Evolutionary conservation across 2,888 invertebrate genomes (phyloP), one percentile per base, ranked within the genome.

Genomic region (Cenopis cana): DNA sequence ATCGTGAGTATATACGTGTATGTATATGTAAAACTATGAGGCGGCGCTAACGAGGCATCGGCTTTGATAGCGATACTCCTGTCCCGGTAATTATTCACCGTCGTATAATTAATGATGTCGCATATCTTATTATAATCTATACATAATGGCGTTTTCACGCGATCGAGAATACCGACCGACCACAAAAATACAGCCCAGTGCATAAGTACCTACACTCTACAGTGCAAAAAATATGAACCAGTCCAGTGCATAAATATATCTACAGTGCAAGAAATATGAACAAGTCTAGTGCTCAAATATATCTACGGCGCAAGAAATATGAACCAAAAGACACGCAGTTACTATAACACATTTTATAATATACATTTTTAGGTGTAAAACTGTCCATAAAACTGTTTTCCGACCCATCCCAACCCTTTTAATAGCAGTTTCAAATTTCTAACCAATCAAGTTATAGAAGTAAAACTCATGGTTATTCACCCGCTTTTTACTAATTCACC

Each of bases 361-460:
- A 46, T n/a, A n/a, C 46, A 14, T 46, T 6, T n/a, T 14, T 14
- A 46, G 46, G 8, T 55, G 52, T 38, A 64, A 38, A 36, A 54
- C 64, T 64, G 24, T 54, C 52, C 54, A n/a, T 41, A 64, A 64
- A 64, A 64, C 52, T 64, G 36, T 64, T 50, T 62, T 20, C 49
- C 54, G 24, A 38, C 64, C 64, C 54, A 69, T 56, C 57, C 64
- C 64, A 56, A 69, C 69, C 69, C 69, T 69, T 64, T 59, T 64
- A 64, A 68, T 60, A 66, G 59, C 59, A 76, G 78, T 76, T 76
- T 82, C 81, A 76, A 77, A 80, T 85, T 81, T 78, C 80, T 69
- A 69, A 69, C 71, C 62, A 74, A 74, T 74, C 79, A 81, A 81
- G 85, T n/a, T n/a, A n/a, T n/a, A 80, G 77, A 82, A 81, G 82